Base-by-base conservation (phyloP, 2,113 vertebrate genomes). In the Candoia aspera region DNA sequence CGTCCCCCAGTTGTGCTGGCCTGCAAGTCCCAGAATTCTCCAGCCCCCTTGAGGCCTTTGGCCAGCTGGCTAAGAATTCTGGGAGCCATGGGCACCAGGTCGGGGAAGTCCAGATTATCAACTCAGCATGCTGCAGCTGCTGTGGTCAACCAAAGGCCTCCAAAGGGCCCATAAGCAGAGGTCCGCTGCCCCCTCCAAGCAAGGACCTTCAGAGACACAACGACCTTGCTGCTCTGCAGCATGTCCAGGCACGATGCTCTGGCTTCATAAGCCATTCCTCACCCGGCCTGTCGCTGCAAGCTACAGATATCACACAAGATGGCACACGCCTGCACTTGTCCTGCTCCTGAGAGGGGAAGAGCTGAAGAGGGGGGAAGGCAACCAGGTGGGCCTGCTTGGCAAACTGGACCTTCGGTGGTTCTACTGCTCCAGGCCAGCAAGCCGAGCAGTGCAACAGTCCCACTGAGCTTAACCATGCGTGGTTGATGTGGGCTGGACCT, bases 171-270 rank as follows among this genome's bases (percentile, higher is more conserved):
- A 58, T 5, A 19, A 79, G n/a, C 68, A 21, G 19, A 21, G 33
- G 2, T 21, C 21, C 8, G 1, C 17, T 21, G 33, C 6, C 68
- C 8, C 33, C 19, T 37, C 33, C 33, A 79, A 37, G 68, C 73
- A 10, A 79, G 33, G 33, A 33, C 13, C 64, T 73, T 73, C 17
- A 33, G 37, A 90, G 62, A 29, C 29, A 21, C 11, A 42, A 4
- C 0, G 2, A 3, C 1, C 46, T 23, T 0, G 29, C 42, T n/a
- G 33, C 84, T 24, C 3, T 6, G 6, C 73, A 33, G 57, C 92
- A 24, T 85, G 92, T n/a, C 92, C 73, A 49, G 83, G 88, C 92
- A 93, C 0, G 73, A 88, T 26, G 19, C 26, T 33, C 49, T 55
- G n/a, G 46, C 86, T 57, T 17, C 4, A 68, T 57, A 21, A 24